Evolutionary conservation across 2,113 vertebrate species (phyloP), one percentile per base, ranked within the genome.

Genomic region (Acanthochromis polyacanthus): DNA sequence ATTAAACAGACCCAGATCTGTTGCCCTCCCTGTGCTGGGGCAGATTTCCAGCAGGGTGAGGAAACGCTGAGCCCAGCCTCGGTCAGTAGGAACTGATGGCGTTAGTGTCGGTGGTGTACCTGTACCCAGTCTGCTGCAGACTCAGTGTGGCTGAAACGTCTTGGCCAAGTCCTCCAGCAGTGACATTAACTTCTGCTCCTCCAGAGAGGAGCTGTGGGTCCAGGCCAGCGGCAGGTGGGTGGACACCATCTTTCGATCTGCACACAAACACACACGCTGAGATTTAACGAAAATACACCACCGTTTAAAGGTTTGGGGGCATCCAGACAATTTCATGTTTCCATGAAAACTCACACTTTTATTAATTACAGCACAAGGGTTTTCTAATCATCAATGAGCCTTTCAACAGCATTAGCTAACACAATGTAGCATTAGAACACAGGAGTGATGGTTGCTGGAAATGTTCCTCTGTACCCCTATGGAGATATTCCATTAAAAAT

Each of bases 201-300:
- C 94, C 88, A 92, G 85, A 4, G 84, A 28, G 10, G 94, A 93
- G 82, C 94, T 94, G 89, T 84, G 94, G 71, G 94, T 95, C 94
- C 94, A 95, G 71, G 95, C 95, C 89, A 96, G 81, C 0, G 94
- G 93, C 66, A 96, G 91, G 85, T 95, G 95, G 67, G 94, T 75
- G 57, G 94, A 76, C 61, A 92, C 94, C 78, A 89, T 81, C 85
- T 52, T 93, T 2, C 95, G 92, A 88, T 96, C 95, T 96, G 82
- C 38, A 66, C 14, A 69, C 36, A 81, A 22, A 81, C 50, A 78
- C 59, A 88, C 46, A 71, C 5, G 66, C 19, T 30, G 4, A 36
- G 32, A 8, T 9, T 36, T 36, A 30, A 30, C 5, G 25, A 25
- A 25, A 25, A 25, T 25, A 25, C 25, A 25, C 25, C 2, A 25